Base-by-base conservation (phyloP, 1,140 invertebrate species). In the Aphelenchoides besseyi region DNA sequence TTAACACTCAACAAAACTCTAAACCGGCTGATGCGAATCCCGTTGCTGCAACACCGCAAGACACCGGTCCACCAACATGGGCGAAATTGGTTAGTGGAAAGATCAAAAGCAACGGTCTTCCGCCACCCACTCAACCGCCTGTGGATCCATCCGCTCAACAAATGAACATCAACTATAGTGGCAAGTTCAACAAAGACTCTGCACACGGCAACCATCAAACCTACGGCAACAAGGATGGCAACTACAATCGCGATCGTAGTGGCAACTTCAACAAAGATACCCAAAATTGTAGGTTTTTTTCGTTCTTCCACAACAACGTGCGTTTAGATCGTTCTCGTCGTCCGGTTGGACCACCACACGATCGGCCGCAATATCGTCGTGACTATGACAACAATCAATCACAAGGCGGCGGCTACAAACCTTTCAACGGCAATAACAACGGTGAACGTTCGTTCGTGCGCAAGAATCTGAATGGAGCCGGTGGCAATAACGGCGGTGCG, bases 21-120 rank as follows among this genome's bases (percentile, higher is more conserved):
- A 66, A 37, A n/a, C 32, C 63, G 32, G 48, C 8, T 1, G 32
- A 66, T 23, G 16, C 59, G 2, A n/a, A n/a, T n/a, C n/a, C n/a
- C n/a, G n/a, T n/a, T n/a, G n/a, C n/a, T n/a, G 9, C 32, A 26
- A 53, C 9, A 16, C 26, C 16, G n/a, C 12, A 66, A 32, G 32
- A 33, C 1, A 66, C 41, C 12, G 63, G 63, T 1, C 63, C 63
- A 23, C 30, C 12, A 26, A 66, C 63, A 12, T 66, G 63, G 63
- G 63, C 63, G 16, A 66, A 66, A 33, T 30, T 66, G 32, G 63
- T 66, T 2, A 66, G 63, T 53, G 63, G 63, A 18, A 32, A 66
- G 8, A 37, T 66, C 1, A 66, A 66, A 32, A 66, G 36, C 63
- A 66, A 66, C 32, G 63, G 63, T n/a, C 32, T 66, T 16, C 63